These are phyloP conservation scores for Cynopterus brachyotis DNA, from an alignment of 2,113 vertebrate genomes.

Conservation along the genomic window DNA sequence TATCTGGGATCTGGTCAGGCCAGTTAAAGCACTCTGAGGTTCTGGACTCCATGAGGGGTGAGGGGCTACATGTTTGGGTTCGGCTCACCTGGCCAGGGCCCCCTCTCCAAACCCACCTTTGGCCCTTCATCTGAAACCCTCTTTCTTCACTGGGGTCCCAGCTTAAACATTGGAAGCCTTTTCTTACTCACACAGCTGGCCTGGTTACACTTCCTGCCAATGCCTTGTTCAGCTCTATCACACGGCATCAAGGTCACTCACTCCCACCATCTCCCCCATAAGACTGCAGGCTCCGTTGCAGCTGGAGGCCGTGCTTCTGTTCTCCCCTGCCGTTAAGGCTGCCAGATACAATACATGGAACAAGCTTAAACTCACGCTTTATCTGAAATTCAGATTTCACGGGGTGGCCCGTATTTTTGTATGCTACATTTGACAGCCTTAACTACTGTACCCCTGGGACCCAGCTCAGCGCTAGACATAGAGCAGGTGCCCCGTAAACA, in stretches of 20 bases:
- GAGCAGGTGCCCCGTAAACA: neutral
- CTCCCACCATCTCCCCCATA: neutral
- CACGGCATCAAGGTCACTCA: neutral
- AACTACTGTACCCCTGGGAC: neutral
- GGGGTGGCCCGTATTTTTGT: neutral
- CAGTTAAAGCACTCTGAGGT: neutral
- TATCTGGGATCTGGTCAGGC: neutral
- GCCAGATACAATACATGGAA: neutral
- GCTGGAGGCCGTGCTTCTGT: neutral
- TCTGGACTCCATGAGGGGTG: no score
- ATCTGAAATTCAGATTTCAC: neutral
- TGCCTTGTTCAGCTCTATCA: neutral
- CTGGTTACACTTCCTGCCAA: neutral
- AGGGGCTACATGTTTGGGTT: neutral
- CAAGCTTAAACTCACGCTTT: no score
- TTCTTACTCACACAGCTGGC: neutral
- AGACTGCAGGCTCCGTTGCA: neutral
- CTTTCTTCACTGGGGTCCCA: neutral
- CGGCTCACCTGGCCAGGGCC: neutral
- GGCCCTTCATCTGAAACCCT: neutral
- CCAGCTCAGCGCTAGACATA: neutral
- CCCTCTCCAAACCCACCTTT: neutral
- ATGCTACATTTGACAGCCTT: neutral
- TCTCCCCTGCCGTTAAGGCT: neutral
- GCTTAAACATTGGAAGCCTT: neutral